These are phyloP conservation scores for Coenobita brevimanus DNA, from an alignment of 1,140 invertebrate species.

Conservation along the genomic window DNA sequence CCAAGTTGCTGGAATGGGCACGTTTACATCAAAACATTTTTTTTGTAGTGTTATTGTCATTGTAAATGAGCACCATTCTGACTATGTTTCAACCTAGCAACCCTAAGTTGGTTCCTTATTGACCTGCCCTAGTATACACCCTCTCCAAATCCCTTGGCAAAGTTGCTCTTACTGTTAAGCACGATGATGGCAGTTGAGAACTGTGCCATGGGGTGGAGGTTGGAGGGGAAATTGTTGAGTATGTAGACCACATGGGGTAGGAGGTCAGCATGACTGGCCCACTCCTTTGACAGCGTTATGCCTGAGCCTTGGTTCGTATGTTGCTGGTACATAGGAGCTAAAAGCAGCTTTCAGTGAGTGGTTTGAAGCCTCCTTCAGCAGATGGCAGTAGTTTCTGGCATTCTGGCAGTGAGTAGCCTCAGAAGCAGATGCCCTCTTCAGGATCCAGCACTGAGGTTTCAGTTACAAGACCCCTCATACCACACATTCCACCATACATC, in stretches of 20 bases:
- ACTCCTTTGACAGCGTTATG: constrained; percentile 88
- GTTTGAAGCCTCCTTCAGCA: constrained; percentile 76
- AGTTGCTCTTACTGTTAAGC: constrained; percentile 94
- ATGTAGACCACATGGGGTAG: constrained; percentile 95
- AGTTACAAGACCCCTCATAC: constrained; percentile 78
- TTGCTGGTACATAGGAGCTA: constrained; percentile 79
- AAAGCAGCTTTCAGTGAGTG: constrained; percentile 80
- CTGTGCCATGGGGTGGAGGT: constrained; percentile 96
- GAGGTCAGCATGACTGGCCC: constrained; percentile 90
- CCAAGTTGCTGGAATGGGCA: too few relatives aligned
- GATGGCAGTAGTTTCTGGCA: constrained; percentile 78
- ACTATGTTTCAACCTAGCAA: too few relatives aligned
- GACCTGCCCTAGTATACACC: too few relatives aligned
- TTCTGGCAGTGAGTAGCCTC: constrained; percentile 79
- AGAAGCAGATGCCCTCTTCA: constrained; percentile 79
- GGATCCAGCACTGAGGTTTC: constrained; percentile 80
- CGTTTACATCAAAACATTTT: too few relatives aligned
- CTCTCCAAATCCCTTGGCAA: constrained; percentile 91
- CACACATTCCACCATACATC: constrained; percentile 81
- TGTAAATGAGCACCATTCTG: too few relatives aligned
- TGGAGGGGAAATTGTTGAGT: constrained; percentile 95
- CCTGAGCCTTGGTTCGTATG: constrained; percentile 76
- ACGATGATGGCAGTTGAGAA: constrained; percentile 93
- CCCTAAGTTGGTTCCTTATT: too few relatives aligned
- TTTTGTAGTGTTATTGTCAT: too few relatives aligned